Base-by-base conservation (phyloP, 2,888 invertebrate species). In the Chorisops tibialis region DNA sequence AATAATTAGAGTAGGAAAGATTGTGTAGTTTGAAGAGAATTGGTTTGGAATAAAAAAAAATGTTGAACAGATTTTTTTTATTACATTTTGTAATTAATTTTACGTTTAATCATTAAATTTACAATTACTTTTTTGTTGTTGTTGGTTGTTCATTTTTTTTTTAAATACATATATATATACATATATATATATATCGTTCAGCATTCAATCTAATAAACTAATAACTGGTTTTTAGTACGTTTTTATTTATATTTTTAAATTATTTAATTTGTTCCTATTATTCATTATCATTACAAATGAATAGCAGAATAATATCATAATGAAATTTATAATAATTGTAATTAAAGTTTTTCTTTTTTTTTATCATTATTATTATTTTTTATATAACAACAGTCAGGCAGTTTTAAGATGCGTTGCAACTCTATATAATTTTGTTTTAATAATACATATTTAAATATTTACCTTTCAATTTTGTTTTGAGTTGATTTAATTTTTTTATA, bases 341-440 rank as follows among this genome's bases (percentile, higher is more conserved):
- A n/a, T n/a, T n/a, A n/a, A 41, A 41, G 5, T 41, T 47, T 19
- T 59, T 59, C 22, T 21, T 38, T 52, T 19, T 48, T 54, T 60
- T 60, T 43, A 47, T 52, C 38, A 54, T 59, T 35, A 47, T 54
- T 59, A 48, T 38, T 52, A 24, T 54, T 38, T 52, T 45, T 38
- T 63, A 61, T 59, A 62, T 64, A 66, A 63, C 63, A 66, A 66
- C 64, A 66, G 63, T 66, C 66, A 66, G 66, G 64, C 66, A 64
- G 66, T 66, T 62, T 64, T 58, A 63, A 64, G 66, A 66, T 61
- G 66, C 66, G 64, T 61, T 61, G 64, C 63, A 66, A 66, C 38
- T 58, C 41, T 51, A 43, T 50, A 48, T 50, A 43, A 50, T 52
- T 19, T 48, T 59, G 24, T 56, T 38, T 14, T 60, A 56, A 50